These are phyloP conservation scores for Pelagia noctiluca DNA, from an alignment of 30 jellyfish, hydroid and myxozoan species.

Conservation along the genomic window DNA sequence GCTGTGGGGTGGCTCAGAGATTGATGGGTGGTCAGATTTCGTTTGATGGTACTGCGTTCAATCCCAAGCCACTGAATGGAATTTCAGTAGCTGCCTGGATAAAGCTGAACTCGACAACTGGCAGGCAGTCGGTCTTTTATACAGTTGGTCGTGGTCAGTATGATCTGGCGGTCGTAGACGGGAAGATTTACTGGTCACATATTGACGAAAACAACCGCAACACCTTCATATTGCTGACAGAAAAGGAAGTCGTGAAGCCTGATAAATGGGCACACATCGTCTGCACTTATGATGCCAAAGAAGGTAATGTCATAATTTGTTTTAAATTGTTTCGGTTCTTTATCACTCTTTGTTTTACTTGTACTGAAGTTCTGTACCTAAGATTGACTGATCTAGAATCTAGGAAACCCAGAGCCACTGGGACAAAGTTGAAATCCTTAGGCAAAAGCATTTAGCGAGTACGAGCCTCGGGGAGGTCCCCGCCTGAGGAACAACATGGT, in stretches of 20 bases:
- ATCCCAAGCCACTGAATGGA: slow-evolving; percentile 89
- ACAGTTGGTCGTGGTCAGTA: slow-evolving; percentile 92
- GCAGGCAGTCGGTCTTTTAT: slow-evolving; percentile 87
- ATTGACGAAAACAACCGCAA: slow-evolving; percentile 66
- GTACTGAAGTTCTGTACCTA: no score
- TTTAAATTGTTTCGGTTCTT: neutral
- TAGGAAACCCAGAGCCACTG: no score
- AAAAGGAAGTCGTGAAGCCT: slow-evolving; percentile 65
- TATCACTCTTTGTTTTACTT: no score
- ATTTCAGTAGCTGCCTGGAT: slow-evolving; percentile 91
- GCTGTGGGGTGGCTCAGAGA: slow-evolving; percentile 97
- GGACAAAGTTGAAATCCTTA: no score
- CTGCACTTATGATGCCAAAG: slow-evolving; percentile 86
- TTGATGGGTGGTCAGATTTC: slow-evolving; percentile 85
- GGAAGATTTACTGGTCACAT: slow-evolving; percentile 86
- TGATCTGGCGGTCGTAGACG: slow-evolving; percentile 76
- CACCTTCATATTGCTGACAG: slow-evolving; percentile 71
- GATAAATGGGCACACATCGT: slow-evolving; percentile 95
- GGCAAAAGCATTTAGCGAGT: no score
- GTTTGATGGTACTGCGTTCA: slow-evolving; percentile 79
- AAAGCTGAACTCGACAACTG: slow-evolving; percentile 70
- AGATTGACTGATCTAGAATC: no score
- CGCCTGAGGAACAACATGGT: no score
- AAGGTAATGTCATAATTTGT: slow-evolving; percentile 58
- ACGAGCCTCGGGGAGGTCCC: no score